phyloP scores from a whole-genome alignment of 2,797 vertebrate species.

The Galaxias olidus region DNA sequence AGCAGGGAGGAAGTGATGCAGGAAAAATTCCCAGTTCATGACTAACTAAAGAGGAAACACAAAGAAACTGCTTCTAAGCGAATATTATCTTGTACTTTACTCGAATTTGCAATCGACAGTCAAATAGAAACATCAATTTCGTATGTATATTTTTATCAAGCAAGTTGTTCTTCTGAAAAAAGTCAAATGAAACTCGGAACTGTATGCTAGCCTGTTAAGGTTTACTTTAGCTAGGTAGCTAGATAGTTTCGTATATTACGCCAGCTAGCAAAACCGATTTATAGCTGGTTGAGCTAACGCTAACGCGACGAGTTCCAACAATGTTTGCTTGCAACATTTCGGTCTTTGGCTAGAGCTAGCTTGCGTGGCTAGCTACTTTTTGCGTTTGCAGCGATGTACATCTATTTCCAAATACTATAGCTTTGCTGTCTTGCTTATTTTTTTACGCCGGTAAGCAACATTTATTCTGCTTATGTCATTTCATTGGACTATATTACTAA shows the following conservation, averaged over 20 bases:
- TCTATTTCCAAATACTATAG: neutral
- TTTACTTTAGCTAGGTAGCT: slow-evolving; percentile 54
- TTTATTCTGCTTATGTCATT: neutral
- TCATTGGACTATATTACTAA: neutral
- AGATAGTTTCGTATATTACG: slow-evolving; percentile 3
- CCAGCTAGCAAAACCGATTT: no score
- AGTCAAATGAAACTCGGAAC: slow-evolving; percentile 6
- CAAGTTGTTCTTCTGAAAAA: neutral
- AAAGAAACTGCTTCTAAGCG: slow-evolving; percentile 63
- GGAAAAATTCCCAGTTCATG: slow-evolving; percentile 73
- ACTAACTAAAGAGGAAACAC: slow-evolving; percentile 75
- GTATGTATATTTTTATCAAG: neutral
- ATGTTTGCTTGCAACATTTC: neutral
- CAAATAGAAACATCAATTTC: neutral
- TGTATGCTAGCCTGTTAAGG: slow-evolving; percentile 46
- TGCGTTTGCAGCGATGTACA: neutral
- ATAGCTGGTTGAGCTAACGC: no score
- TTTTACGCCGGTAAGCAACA: neutral
- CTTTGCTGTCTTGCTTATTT: neutral
- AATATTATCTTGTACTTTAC: slow-evolving; percentile 41
- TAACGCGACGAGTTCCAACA: no score
- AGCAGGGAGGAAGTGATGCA: slow-evolving; percentile 78
- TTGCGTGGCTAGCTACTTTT: neutral
- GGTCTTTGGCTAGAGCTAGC: neutral
- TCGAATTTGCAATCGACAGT: slow-evolving; percentile 4